phyloP scores from a whole-genome alignment of 2,113 vertebrate species.

The Caranx melampygus region DNA sequence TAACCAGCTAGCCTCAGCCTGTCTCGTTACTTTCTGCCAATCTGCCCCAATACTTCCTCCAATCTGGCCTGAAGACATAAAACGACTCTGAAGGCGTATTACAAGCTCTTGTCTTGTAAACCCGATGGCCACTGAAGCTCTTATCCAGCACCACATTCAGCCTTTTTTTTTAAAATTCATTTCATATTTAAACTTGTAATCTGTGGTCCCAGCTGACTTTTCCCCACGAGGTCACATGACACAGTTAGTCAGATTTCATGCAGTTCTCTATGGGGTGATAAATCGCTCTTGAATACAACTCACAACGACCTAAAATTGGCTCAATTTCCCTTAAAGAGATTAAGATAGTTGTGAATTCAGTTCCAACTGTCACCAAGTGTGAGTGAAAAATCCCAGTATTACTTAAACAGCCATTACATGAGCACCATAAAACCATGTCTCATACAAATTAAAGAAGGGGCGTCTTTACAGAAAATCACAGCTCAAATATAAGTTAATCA shows the following conservation, averaged over 20 bases:
- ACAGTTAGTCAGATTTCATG: neutral
- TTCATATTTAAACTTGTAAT: too few relatives aligned
- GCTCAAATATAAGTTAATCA: neutral
- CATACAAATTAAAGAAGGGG: neutral
- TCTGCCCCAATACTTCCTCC: too few relatives aligned
- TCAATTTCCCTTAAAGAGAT: neutral
- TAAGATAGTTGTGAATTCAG: neutral
- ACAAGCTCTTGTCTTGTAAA: too few relatives aligned
- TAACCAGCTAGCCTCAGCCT: too few relatives aligned
- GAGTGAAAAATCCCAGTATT: neutral
- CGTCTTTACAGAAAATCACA: neutral
- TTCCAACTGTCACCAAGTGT: neutral
- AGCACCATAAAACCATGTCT: neutral
- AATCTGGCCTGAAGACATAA: too few relatives aligned
- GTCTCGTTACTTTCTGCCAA: too few relatives aligned
- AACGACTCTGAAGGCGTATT: too few relatives aligned
- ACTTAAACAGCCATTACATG: conserved; percentile 2
- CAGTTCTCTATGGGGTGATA: neutral
- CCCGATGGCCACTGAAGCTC: too few relatives aligned
- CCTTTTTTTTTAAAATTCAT: too few relatives aligned
- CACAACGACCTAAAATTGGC: neutral
- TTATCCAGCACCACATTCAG: too few relatives aligned
- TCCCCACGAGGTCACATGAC: neutral
- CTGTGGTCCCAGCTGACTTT: too few relatives aligned
- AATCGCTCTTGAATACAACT: neutral